phyloP scores from a whole-genome alignment of 2,888 invertebrate genomes.

The Brachylomia viminalis region DNA sequence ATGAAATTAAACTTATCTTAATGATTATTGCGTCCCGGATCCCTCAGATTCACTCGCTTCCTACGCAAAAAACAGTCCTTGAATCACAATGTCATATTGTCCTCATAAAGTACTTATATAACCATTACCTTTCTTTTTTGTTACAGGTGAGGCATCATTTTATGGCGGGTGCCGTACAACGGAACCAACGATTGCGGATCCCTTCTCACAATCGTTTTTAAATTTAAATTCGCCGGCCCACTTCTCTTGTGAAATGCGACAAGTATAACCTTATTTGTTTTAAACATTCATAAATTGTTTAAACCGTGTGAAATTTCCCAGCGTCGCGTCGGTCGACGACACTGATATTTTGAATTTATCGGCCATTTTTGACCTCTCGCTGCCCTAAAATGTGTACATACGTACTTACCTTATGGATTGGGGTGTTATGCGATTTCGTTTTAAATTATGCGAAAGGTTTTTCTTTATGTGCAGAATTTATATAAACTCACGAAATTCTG shows the following conservation, averaged over 20 bases:
- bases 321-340: conserved; percentile 48
- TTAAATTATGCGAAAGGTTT: conserved; percentile 41
- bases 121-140: conserved; percentile 62
- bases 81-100: conserved; percentile 42
- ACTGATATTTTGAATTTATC: conserved; percentile 66
- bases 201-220: conserved; percentile 69
- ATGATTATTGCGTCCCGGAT: conserved; percentile 2
- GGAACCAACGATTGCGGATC: conserved; percentile 27
- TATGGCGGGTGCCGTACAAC: conserved; percentile 41
- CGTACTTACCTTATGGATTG: conserved; percentile 25
- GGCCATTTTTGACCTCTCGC: conserved; percentile 58
- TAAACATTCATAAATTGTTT: conserved; percentile 76
- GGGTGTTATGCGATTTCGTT: conserved; percentile 41
- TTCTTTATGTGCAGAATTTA: conserved; percentile 22
- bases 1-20: conserved; percentile 11
- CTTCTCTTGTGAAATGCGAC: conserved; percentile 70
- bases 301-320: conserved; percentile 74
- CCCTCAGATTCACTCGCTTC: conserved; percentile 13
- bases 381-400: conserved; percentile 36
- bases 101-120: conserved; percentile 60
- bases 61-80: conserved; percentile 38
- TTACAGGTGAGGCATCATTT: conserved; percentile 67
- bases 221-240: conserved; percentile 76
- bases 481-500: conserved; percentile 17
- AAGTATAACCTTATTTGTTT: conserved; percentile 75